Evolutionary conservation across 2,113 vertebrate species (phyloP).

Genomic region (Climacteris rufus): DNA sequence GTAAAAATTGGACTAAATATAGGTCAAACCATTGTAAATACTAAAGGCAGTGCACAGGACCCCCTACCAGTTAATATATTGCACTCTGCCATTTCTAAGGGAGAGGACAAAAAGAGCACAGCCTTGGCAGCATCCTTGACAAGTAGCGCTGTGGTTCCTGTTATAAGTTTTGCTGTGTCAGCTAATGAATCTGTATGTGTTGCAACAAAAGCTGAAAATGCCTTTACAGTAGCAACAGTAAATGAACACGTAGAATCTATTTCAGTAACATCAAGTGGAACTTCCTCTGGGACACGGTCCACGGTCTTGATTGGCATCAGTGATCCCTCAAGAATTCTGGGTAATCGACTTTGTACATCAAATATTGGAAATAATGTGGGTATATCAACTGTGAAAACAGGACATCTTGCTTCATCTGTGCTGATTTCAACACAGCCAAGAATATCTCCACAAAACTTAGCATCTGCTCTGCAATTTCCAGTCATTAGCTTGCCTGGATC

Average conservation of each 20-base stretch:
- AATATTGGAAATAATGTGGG: constrained; percentile 71
- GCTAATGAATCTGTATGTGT: constrained; percentile 51
- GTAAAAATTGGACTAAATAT: constrained; percentile 81
- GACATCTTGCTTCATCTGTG: constrained; percentile 83
- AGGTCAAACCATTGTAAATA: constrained; percentile 75
- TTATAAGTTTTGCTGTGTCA: constrained; percentile 44
- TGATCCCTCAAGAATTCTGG: constrained; percentile 64
- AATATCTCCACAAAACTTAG: constrained; percentile 60
- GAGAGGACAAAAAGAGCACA: constrained; percentile 59
- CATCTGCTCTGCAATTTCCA: constrained; percentile 71
- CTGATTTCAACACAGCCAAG: constrained; percentile 77
- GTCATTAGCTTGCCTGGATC: constrained; percentile 67
- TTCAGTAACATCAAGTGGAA: constrained; percentile 46
- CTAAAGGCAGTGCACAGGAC: constrained; percentile 68
- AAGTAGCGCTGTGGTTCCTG: constrained; percentile 39
- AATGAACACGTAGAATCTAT: constrained; percentile 49
- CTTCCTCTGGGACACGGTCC: constrained; percentile 24
- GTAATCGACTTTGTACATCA: constrained; percentile 58
- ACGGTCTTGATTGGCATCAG: constrained; percentile 59
- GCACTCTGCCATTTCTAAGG: constrained; percentile 69
- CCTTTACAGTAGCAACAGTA: constrained; percentile 45
- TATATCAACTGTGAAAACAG: constrained; percentile 83
- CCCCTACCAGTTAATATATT: constrained; percentile 71
- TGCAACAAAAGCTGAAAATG: constrained; percentile 53
- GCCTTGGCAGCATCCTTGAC: constrained; percentile 31